phyloP scores from a whole-genome alignment of 2,888 invertebrate genomes.

The Euclidia mi region DNA sequence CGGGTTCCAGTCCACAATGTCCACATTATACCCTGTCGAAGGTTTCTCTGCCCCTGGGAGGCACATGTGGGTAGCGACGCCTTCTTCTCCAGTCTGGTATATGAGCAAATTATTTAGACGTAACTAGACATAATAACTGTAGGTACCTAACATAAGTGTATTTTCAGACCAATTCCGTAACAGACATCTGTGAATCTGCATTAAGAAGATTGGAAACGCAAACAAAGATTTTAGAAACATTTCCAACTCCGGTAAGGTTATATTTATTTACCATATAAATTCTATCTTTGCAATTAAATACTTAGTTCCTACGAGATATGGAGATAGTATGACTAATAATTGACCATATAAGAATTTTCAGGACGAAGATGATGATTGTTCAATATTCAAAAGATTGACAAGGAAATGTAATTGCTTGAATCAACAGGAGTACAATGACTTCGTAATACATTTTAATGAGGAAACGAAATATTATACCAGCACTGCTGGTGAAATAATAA shows the following conservation, averaged over 20 bases:
- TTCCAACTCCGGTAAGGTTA: conserved; percentile 65
- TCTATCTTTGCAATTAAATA: too few species aligned
- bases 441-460: conserved; percentile 83
- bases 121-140: too few species aligned
- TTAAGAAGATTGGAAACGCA: conserved; percentile 66
- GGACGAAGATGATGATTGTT: conserved; percentile 78
- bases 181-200: conserved; percentile 48
- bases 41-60: too few species aligned
- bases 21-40: too few species aligned
- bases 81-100: too few species aligned
- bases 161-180: conserved; percentile 50
- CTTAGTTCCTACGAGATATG: too few species aligned
- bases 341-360: conserved; percentile 44
- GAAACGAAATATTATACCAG: conserved; percentile 73
- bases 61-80: too few species aligned
- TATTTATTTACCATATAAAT: too few species aligned
- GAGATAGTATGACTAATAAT: too few species aligned
- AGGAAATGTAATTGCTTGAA: conserved; percentile 82
- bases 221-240: conserved; percentile 64
- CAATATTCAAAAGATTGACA: conserved; percentile 77
- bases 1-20: too few species aligned
- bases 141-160: neutral
- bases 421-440: conserved; percentile 75
- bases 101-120: too few species aligned
- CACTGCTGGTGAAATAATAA: conserved; percentile 79